These are phyloP conservation scores for Lepidocyrtinus sp. DNA, from an alignment of 2,888 invertebrate genomes.

Conservation along the genomic window DNA sequence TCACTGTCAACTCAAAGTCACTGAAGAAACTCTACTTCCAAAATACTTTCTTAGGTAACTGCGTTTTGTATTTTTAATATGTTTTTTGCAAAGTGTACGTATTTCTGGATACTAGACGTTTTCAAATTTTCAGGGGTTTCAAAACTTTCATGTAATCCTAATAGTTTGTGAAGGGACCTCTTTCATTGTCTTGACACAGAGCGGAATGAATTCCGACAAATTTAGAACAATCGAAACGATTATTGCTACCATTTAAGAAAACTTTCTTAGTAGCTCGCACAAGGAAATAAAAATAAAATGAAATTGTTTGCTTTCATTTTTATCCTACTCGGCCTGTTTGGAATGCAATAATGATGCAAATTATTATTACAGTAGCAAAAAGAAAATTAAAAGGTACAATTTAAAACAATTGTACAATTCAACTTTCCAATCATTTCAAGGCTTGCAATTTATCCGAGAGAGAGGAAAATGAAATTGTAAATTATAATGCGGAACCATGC, in stretches of 20 bases:
- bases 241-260: background rate
- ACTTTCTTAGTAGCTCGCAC: no score
- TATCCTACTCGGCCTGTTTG: background rate
- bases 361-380: background rate
- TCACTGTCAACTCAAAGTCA: constrained; percentile 60
- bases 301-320: no score
- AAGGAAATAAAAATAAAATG: no score
- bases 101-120: background rate
- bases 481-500: constrained; percentile 16
- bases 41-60: no score
- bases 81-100: no score
- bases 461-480: constrained; percentile 17
- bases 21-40: no score
- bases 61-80: no score
- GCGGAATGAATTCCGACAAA: no score
- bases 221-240: background rate
- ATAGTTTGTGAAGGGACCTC: background rate
- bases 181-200: background rate
- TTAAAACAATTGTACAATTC: constrained; percentile 1
- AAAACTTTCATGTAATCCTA: no score
- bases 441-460: background rate
- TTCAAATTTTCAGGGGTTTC: no score
- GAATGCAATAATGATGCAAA: background rate
- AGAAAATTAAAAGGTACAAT: constrained; percentile 6
- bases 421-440: background rate